Evolutionary conservation across 1,140 invertebrate species (phyloP).

Genomic region (Pteromalus puparum): DNA sequence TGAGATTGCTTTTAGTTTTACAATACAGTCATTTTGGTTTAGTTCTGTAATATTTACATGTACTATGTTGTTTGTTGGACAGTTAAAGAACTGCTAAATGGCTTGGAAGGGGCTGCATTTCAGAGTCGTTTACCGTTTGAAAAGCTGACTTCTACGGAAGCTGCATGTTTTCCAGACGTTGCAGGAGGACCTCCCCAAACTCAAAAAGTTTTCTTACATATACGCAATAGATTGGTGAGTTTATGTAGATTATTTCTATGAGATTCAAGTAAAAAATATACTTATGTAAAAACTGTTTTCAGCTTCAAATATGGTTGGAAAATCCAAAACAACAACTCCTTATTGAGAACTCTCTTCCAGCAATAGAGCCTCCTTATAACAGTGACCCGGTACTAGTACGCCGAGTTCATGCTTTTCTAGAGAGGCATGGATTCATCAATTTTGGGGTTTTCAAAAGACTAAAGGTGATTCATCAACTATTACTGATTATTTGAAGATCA

Average conservation of each 20-base stretch:
- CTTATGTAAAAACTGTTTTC: slow-evolving; percentile 52
- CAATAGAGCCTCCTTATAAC: slow-evolving; percentile 94
- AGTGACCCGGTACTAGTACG: slow-evolving; percentile 90
- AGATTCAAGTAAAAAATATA: slow-evolving; percentile 5
- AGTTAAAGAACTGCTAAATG: slow-evolving; percentile 75
- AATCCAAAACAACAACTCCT: slow-evolving; percentile 96
- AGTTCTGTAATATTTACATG: not conserved
- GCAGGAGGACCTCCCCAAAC: slow-evolving; percentile 87
- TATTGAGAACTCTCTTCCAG: slow-evolving; percentile 86
- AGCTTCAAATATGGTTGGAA: slow-evolving; percentile 97
- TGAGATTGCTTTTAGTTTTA: slow-evolving; percentile 48
- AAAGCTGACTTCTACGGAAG: slow-evolving; percentile 95
- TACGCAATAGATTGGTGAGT: slow-evolving; percentile 90
- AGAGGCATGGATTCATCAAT: slow-evolving; percentile 98
- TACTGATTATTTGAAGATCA: not conserved
- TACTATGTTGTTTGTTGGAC: slow-evolving; percentile 60
- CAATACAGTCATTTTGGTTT: not conserved
- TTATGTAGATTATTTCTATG: slow-evolving; percentile 5
- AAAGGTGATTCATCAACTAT: slow-evolving; percentile 77
- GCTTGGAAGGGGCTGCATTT: slow-evolving; percentile 94
- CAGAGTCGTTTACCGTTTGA: slow-evolving; percentile 95
- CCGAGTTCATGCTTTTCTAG: slow-evolving; percentile 93
- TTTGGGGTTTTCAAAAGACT: slow-evolving; percentile 96
- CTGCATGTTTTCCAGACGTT: slow-evolving; percentile 94
- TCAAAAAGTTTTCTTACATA: slow-evolving; percentile 93